Base-by-base conservation (phyloP, 2,113 vertebrate species). In the Mormyrus lacerda region DNA sequence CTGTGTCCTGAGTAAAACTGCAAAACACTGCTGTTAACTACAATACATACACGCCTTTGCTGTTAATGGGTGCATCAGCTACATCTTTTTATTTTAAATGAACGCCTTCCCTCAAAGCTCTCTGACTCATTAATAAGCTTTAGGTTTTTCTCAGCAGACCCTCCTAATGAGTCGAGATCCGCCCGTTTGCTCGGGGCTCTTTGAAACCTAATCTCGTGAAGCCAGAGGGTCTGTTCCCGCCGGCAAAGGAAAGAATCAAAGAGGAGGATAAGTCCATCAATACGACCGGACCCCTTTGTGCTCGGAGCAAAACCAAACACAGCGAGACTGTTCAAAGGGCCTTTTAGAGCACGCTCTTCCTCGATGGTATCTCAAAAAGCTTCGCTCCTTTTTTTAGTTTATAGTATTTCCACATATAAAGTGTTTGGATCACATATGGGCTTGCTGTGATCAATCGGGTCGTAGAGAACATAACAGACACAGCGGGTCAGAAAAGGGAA, bases 181-280 rank as follows among this genome's bases (percentile, higher is more conserved):
- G 19, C 35, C 55, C 35, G n/a, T 44, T 84, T 84, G 51, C n/a
- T 42, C 27, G 35, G 10, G 19, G 88, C 88, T 51, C 88, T 88
- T 88, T 88, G 88, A 88, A 88, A 79, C 13, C 44, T 76, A 88
- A 79, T 88, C 88, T 88, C 4, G 7, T 13, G 2, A 61, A 19
- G 42, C 50, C 79, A 87, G 17, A 19, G 35, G 39, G 15, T 65
- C 35, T 65, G 87, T 24, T 87, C 87, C 87, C 24, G 53, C 87
- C 31, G 3, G 31, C 51, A 58, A 44, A 87, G 55, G 35, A 58
- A 87, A 35, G 50, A 87, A 44, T 87, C 87, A 87, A 61, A 87
- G 87, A 45, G 35, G 19, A 87, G 35, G 17, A 45, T 42, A 42
- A 87, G 53, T n/a, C 53, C 50, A 35, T 53, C 87, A 65, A 13